Percentiles rank a stretch among this genome's conserved stretches.
Conservation (phyloP, 2,113 vertebrate genomes). For the Chinchilla lanigera region DNA sequence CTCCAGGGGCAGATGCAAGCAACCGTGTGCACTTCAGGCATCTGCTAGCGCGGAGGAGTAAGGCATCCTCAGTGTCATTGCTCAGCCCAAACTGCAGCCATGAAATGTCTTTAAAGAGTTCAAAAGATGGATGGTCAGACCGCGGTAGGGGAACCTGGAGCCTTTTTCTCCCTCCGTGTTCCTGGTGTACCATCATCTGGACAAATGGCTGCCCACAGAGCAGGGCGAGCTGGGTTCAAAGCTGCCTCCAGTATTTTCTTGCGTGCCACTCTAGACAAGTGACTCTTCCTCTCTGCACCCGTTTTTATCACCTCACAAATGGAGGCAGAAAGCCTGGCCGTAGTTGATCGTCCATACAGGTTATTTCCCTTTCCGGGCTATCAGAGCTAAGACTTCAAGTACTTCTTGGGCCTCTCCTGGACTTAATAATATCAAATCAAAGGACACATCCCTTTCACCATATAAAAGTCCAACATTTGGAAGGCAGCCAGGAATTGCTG, state of each 20-base stretch:
- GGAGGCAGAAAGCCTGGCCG: background rate
- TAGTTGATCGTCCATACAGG: background rate
- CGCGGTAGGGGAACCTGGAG: background rate
- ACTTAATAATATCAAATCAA: slow-evolving; percentile 52
- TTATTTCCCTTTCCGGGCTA: background rate
- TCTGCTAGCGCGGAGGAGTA: background rate
- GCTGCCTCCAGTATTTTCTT: background rate
- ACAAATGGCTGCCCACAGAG: background rate
- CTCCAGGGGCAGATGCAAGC: background rate
- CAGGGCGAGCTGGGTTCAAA: background rate
- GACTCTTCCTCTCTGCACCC: background rate
- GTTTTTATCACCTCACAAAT: background rate
- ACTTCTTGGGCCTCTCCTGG: background rate
- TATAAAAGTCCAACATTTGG: slow-evolving; percentile 25
- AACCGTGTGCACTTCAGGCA: background rate
- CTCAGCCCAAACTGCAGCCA: background rate
- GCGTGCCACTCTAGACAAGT: background rate
- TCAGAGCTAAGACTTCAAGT: background rate
- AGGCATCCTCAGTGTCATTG: background rate
- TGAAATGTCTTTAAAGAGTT: background rate
- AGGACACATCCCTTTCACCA: background rate
- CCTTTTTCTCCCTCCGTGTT: background rate
- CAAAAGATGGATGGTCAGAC: background rate
- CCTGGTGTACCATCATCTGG: background rate
- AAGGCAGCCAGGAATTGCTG: slow-evolving; percentile 4